Evolutionary conservation across 2,113 vertebrate species (phyloP), one percentile per base, ranked within the genome.

Genomic region (Odontesthes bonariensis): DNA sequence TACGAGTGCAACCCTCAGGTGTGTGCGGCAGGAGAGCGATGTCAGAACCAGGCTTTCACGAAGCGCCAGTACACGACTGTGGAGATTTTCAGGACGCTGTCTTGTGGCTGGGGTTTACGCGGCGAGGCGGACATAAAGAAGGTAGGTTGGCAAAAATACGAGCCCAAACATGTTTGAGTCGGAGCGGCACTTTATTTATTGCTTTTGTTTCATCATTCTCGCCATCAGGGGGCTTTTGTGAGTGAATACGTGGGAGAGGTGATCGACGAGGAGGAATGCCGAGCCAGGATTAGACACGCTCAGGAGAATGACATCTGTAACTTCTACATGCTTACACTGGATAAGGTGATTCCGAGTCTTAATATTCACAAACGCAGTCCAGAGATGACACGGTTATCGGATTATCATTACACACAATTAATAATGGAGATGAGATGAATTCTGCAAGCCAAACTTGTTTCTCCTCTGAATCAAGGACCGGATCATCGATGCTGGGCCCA

Each of bases 301-400:
- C 98, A 99, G 83, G 98, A 99, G 84, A 96, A 97, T 0, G 96
- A 99, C 90, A 99, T 99, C 88, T 95, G 93, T 85, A 99, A 99
- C 92, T 99, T 99, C 93, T 99, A 99, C 88, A 99, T 99, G 98
- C 95, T 99, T 46, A 99, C 98, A 20, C 92, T 99, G 88, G 97
- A 99, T 92, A 99, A 99, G 96, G 98, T 97, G 55, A 88, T 5
- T 46, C 32, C 55, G 14, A 27, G 23, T 12, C 27, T 1, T 17
- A 53, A 27, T 17, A 19, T 3, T 33, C 42, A 10, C 16, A 65
- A 51, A 5, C 20, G 8, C 47, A 69, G 17, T 22, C 5, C 51
- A 12, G 9, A 6, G 12, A 12, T 12, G 35, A 27, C 10, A 19
- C 35, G 5, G 1, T 38, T 38, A 38, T 38, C 14, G 7, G 32